phyloP scores from a whole-genome alignment of 1,140 invertebrate species.

The Parapsyche elsis region DNA sequence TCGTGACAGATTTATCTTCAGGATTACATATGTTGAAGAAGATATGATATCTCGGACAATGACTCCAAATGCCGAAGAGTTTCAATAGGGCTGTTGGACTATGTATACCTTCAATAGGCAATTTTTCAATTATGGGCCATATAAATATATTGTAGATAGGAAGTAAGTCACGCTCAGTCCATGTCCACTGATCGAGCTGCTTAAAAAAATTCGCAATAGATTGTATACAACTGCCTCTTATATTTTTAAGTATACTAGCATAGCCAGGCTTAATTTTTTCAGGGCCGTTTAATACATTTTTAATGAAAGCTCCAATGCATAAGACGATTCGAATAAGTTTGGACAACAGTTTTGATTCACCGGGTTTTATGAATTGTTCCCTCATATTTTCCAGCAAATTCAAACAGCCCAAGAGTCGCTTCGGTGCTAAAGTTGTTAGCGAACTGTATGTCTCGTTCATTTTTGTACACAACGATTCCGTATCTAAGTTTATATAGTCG shows the following conservation, averaged over 20 bases:
- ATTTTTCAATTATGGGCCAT: constrained; percentile 82
- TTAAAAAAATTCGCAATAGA: constrained; percentile 80
- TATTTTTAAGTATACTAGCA: constrained; percentile 74
- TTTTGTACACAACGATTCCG: constrained; percentile 63
- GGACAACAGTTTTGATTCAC: constrained; percentile 74
- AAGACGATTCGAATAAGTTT: constrained; percentile 79
- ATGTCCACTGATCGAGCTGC: constrained; percentile 81
- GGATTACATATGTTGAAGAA: constrained; percentile 74
- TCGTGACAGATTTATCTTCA: constrained; percentile 64
- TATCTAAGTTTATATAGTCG: constrained; percentile 70
- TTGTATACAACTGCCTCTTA: constrained; percentile 71
- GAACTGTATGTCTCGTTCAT: constrained; percentile 69
- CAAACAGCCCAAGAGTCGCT: constrained; percentile 78
- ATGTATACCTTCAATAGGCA: constrained; percentile 84
- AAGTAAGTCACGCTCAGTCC: constrained; percentile 76
- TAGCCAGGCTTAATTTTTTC: constrained; percentile 73
- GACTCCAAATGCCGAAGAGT: constrained; percentile 80
- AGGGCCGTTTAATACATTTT: constrained; percentile 69
- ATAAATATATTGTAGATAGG: constrained; percentile 82
- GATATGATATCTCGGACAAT: constrained; percentile 79
- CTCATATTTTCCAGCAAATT: constrained; percentile 83
- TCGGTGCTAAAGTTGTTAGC: constrained; percentile 73
- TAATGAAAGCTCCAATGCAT: constrained; percentile 74
- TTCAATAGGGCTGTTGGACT: constrained; percentile 85
- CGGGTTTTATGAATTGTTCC: constrained; percentile 85